phyloP scores from a whole-genome alignment of 2,797 vertebrate genomes.

The Gambusia yucatana region DNA sequence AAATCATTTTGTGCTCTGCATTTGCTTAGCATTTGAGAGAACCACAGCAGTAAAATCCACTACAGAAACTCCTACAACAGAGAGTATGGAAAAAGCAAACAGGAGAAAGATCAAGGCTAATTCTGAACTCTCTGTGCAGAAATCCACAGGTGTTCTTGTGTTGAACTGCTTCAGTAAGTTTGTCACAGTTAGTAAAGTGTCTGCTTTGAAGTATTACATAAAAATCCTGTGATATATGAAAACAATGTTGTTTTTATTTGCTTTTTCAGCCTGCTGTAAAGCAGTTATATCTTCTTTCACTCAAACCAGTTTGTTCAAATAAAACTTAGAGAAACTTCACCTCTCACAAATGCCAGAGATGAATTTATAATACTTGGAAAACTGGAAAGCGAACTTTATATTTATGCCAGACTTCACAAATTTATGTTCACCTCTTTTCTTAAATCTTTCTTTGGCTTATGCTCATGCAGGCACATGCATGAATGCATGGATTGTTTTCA shows the following conservation, averaged over 20 bases:
- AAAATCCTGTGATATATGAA: not conserved
- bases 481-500: not conserved
- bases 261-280: not conserved
- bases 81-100: not conserved
- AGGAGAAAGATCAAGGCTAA: conserved; percentile 1
- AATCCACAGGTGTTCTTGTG: not conserved
- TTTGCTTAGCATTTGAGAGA: not conserved
- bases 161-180: not conserved
- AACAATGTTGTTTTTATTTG: not conserved
- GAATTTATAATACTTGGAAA: not conserved
- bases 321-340: not conserved
- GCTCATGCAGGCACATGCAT: not conserved
- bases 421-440: not conserved
- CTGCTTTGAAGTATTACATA: not conserved
- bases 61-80: not conserved
- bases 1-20: not conserved
- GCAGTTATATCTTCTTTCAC: not conserved
- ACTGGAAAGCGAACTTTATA: not conserved
- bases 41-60: not conserved
- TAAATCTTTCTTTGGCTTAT: not conserved
- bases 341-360: not conserved
- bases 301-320: not conserved
- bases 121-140: not conserved
- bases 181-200: not conserved
- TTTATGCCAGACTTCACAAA: not conserved